phyloP scores from a whole-genome alignment of 1,140 invertebrate genomes.

The Aricia agestis region DNA sequence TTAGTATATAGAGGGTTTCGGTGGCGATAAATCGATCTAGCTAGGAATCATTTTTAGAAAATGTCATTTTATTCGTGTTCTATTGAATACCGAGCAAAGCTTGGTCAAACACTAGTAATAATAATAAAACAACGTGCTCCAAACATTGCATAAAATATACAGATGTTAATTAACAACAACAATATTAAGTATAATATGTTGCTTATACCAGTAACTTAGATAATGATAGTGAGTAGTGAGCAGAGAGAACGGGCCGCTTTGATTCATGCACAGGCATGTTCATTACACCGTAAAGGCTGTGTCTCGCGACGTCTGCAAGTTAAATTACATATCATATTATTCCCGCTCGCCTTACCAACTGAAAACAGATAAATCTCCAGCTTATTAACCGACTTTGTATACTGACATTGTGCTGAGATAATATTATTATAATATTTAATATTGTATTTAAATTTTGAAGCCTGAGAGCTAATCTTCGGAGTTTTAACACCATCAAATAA shows the following conservation, averaged over 20 bases:
- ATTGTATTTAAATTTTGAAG: no score
- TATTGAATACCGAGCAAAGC: no score
- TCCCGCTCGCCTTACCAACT: conserved; percentile 23
- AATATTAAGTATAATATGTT: not conserved
- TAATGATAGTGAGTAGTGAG: not conserved
- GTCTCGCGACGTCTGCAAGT: conserved; percentile 23
- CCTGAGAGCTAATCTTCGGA: no score
- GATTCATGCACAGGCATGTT: conserved; percentile 30
- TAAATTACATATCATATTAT: conserved; percentile 28
- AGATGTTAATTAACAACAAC: not conserved
- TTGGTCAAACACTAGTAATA: no score
- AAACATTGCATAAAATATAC: not conserved
- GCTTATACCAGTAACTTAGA: not conserved
- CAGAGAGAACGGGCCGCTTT: conserved; percentile 13
- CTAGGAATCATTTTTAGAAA: no score
- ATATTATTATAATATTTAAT: no score
- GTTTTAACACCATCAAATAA: no score
- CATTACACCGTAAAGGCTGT: conserved; percentile 21
- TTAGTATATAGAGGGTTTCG: no score
- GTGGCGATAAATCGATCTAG: no score
- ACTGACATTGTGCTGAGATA: not conserved
- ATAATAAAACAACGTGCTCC: not conserved
- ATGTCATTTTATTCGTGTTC: no score
- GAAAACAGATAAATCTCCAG: conserved; percentile 24
- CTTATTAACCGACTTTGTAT: conserved; percentile 12